Evolutionary conservation across 2,888 invertebrate genomes (phyloP).

Genomic region (Agriopis marginaria): DNA sequence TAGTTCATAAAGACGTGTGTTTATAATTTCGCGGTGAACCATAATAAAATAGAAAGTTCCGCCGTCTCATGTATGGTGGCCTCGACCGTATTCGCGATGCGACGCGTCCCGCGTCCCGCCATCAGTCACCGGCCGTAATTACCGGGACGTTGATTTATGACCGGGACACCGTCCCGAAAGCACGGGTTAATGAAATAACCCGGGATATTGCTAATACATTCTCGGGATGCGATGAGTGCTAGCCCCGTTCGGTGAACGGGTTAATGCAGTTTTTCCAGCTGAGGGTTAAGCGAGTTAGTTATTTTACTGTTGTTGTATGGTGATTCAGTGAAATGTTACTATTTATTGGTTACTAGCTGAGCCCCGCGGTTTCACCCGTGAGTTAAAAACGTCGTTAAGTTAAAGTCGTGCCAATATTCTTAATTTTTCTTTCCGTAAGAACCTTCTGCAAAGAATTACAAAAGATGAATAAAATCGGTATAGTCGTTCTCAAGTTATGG

Average conservation of each 20-base stretch:
- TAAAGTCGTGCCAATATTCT: too few species aligned
- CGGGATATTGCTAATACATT: conserved; percentile 50
- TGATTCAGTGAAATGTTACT: background rate
- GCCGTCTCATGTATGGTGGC: conserved; percentile 10
- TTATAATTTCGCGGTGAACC: too few species aligned
- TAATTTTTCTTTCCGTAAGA: too few species aligned
- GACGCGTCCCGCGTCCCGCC: conserved; percentile 43
- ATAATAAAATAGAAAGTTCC: conserved; percentile 12
- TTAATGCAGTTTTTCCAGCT: conserved; percentile 30
- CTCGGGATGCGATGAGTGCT: conserved; percentile 35
- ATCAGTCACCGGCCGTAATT: conserved; percentile 53
- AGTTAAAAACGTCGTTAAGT: too few species aligned
- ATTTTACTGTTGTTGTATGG: background rate
- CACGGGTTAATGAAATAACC: conserved; percentile 56
- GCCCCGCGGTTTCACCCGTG: too few species aligned
- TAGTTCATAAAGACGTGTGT: too few species aligned
- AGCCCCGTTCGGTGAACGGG: conserved; percentile 3
- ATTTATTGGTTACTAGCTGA: too few species aligned
- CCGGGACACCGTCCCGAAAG: conserved; percentile 51
- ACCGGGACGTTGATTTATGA: conserved; percentile 60
- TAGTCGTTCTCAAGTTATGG: too few species aligned
- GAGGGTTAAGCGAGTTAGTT: background rate
- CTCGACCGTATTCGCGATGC: conserved; percentile 38
- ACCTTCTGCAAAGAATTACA: too few species aligned
- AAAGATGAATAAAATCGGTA: too few species aligned